These are phyloP conservation scores for Proterorhinus semilunaris DNA, from an alignment of 2,113 vertebrate species.

Conservation along the genomic window DNA sequence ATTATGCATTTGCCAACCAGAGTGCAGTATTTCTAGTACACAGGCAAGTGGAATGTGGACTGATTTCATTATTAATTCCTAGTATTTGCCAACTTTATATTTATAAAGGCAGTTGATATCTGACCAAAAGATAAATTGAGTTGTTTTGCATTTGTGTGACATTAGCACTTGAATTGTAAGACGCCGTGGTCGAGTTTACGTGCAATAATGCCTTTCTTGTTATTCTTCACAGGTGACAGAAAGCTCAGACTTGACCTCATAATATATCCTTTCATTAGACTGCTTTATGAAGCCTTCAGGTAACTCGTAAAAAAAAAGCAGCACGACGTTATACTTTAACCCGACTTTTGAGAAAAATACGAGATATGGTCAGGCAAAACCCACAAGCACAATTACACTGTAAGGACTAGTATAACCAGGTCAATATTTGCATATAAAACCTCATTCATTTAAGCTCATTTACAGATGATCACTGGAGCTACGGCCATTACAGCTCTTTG, in stretches of 20 bases:
- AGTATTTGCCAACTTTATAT: too few species aligned
- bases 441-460: constrained; percentile 90
- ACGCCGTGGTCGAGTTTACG: too few species aligned
- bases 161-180: too few species aligned
- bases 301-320: constrained; percentile 54
- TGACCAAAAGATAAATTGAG: too few species aligned
- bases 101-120: too few species aligned
- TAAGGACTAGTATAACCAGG: constrained; percentile 84
- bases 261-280: constrained; percentile 37
- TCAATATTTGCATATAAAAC: constrained; percentile 80
- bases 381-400: constrained; percentile 21
- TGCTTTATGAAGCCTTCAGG: constrained; percentile 63
- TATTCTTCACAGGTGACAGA: constrained; percentile 16
- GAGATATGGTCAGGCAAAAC: constrained; percentile 17
- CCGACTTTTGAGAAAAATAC: background rate
- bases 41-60: background rate
- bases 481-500: constrained; percentile 90
- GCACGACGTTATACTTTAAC: background rate
- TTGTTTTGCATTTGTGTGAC: too few species aligned
- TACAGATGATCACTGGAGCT: constrained; percentile 83
- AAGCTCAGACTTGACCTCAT: constrained; percentile 23
- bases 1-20: background rate
- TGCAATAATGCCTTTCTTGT: constrained; percentile 21
- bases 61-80: background rate
- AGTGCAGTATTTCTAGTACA: too few species aligned